Conservation (phyloP, 2,797 vertebrate genomes). For the Decapterus maruadsi region DNA sequence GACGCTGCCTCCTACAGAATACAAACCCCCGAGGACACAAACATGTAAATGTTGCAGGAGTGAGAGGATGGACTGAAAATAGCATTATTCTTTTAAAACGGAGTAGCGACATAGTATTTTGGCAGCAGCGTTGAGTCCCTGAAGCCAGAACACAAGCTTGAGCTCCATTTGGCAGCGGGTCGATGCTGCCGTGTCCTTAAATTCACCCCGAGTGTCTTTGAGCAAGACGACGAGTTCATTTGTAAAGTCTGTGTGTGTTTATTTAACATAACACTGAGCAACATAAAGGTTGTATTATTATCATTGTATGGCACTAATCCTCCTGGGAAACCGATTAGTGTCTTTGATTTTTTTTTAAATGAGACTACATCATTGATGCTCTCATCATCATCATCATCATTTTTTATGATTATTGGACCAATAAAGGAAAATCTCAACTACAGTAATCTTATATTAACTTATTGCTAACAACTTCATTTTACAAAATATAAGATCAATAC, state of each 20-base stretch:
- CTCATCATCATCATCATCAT: too few species aligned
- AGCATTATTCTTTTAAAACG: not conserved
- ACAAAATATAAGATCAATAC: too few species aligned
- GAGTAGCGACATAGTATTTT: constrained; percentile 20
- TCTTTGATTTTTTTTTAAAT: not conserved
- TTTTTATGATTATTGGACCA: too few species aligned
- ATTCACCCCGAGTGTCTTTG: constrained; percentile 21
- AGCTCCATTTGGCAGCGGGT: constrained; percentile 29
- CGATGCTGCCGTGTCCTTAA: constrained; percentile 19
- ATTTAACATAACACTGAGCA: not conserved
- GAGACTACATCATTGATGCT: too few species aligned
- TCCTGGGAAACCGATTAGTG: too few species aligned
- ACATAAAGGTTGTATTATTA: not conserved
- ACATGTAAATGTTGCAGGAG: constrained; percentile 18
- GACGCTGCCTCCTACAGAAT: not conserved
- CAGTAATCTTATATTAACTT: too few species aligned
- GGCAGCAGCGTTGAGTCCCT: constrained; percentile 30
- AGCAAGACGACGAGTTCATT: constrained; percentile 16
- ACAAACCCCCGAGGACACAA: not conserved
- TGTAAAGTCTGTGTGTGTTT: not conserved
- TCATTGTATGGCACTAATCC: not conserved
- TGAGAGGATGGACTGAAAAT: not conserved
- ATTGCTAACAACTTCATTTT: too few species aligned
- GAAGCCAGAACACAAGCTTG: constrained; percentile 4
- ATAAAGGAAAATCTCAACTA: too few species aligned